Conservation (phyloP, 1,140 invertebrate species). For the Drosophila rhopaloa region DNA sequence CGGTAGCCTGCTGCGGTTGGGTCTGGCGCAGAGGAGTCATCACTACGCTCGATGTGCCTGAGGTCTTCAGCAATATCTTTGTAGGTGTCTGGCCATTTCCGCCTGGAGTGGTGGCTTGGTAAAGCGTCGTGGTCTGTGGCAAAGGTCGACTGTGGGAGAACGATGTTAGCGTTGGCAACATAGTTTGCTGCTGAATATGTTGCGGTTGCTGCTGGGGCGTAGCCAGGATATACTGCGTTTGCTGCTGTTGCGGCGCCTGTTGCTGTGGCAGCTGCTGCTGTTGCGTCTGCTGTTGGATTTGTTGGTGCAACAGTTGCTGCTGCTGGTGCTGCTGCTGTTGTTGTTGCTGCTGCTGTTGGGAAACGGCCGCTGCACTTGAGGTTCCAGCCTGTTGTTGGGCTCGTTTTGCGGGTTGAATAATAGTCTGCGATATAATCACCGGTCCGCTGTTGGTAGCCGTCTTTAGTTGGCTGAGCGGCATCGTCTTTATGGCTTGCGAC, state of each 20-base stretch:
- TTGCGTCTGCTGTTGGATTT: slow-evolving; percentile 65
- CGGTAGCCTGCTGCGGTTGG: slow-evolving; percentile 58
- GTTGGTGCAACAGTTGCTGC: slow-evolving; percentile 53
- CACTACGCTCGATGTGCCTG: slow-evolving; percentile 72
- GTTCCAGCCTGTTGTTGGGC: slow-evolving; percentile 71
- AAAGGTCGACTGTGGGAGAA: slow-evolving; percentile 70
- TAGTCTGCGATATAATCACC: slow-evolving; percentile 81
- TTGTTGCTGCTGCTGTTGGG: slow-evolving; percentile 70
- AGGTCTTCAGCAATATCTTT: slow-evolving; percentile 78
- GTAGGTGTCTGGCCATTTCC: slow-evolving; percentile 64
- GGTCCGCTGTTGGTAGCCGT: slow-evolving; percentile 78
- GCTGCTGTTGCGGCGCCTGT: slow-evolving; percentile 41
- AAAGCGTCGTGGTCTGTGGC: slow-evolving; percentile 72
- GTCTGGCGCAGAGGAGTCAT: slow-evolving; percentile 70
- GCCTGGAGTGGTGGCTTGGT: slow-evolving; percentile 62
- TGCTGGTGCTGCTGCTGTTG: slow-evolving; percentile 47
- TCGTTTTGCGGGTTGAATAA: slow-evolving; percentile 80
- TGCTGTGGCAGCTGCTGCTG: slow-evolving; percentile 43
- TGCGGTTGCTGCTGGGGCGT: slow-evolving; percentile 54
- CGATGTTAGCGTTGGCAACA: slow-evolving; percentile 74
- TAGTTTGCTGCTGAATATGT: slow-evolving; percentile 66
- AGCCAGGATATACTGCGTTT: slow-evolving; percentile 62
- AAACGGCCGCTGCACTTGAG: slow-evolving; percentile 57
- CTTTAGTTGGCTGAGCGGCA: slow-evolving; percentile 80
- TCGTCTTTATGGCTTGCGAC: slow-evolving; percentile 78